phyloP scores from a whole-genome alignment of 2,888 invertebrate species.

The Limenitis arthemis region DNA sequence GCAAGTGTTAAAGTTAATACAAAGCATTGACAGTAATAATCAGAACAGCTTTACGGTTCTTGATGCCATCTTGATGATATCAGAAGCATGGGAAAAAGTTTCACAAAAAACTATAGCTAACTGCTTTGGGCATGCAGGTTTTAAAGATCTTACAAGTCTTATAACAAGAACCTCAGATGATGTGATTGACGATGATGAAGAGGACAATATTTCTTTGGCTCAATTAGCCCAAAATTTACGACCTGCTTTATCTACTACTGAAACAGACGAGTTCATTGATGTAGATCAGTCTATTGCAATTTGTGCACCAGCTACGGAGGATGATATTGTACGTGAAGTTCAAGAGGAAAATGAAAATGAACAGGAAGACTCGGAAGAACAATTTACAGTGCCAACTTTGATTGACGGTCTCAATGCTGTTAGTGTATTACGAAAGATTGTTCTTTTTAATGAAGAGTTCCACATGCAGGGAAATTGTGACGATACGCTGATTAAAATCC shows the following conservation, averaged over 20 bases:
- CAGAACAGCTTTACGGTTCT: no score
- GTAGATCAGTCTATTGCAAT: conserved; percentile 19
- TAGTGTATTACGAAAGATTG: conserved; percentile 23
- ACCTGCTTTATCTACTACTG: conserved; percentile 17
- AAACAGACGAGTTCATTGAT: conserved; percentile 21
- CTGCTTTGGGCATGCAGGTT: background rate
- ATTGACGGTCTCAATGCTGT: conserved; percentile 23
- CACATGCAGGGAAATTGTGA: conserved; percentile 9
- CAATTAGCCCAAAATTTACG: no score
- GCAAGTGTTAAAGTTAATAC: background rate
- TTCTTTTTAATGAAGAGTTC: conserved; percentile 18
- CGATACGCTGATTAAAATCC: conserved; percentile 9
- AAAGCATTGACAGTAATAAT: background rate
- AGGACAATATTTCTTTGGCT: conserved; percentile 4
- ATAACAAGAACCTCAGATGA: background rate
- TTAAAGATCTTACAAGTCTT: background rate
- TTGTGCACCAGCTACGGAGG: conserved; percentile 11
- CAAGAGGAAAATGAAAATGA: no score
- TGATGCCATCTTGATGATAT: no score
- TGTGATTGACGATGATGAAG: conserved; percentile 3
- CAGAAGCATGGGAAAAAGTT: conserved; percentile 3
- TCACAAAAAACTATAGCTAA: conserved; percentile 6
- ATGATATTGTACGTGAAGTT: conserved; percentile 6
- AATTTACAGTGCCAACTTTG: conserved; percentile 23
- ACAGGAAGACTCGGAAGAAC: conserved; percentile 14